Evolutionary conservation across 1,140 invertebrate genomes (phyloP).

Genomic region (Colletes gigas): DNA sequence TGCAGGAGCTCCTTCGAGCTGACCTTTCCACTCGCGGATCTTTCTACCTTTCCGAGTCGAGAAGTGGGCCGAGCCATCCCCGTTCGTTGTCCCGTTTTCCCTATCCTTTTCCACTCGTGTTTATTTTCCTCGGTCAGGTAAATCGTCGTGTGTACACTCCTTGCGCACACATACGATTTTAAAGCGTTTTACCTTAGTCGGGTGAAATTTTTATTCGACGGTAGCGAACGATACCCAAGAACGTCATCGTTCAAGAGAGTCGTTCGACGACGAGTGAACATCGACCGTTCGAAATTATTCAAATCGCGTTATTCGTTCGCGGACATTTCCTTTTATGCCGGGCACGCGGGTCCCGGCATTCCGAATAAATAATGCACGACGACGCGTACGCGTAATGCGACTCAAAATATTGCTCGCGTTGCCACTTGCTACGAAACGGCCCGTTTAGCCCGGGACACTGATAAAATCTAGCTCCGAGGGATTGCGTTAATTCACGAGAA

Average conservation of each 20-base stretch:
- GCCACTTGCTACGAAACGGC: constrained; percentile 12
- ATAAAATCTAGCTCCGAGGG: constrained; percentile 30
- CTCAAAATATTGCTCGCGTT: constrained; percentile 40
- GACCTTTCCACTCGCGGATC: neutral
- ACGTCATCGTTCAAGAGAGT: neutral
- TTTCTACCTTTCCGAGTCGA: neutral
- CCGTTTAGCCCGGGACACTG: constrained; percentile 12
- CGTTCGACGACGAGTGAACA: neutral
- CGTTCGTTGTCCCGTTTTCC: neutral
- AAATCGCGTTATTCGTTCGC: too few relatives aligned
- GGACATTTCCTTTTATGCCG: too few relatives aligned
- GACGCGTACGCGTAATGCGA: constrained; percentile 15
- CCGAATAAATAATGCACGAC: neutral
- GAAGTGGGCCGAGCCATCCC: too few relatives aligned
- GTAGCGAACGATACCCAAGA: neutral
- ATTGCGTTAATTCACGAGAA: constrained; percentile 15
- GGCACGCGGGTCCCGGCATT: too few relatives aligned
- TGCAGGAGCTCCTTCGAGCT: neutral
- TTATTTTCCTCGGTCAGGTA: constrained; percentile 45
- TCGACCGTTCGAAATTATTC: too few relatives aligned
- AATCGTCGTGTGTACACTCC: constrained; percentile 41
- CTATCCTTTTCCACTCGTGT: neutral
- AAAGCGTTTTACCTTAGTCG: neutral
- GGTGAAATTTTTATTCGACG: neutral
- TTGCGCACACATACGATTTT: neutral